phyloP scores from a whole-genome alignment of 2,888 invertebrate species.

The Pyrrhosoma nymphula region DNA sequence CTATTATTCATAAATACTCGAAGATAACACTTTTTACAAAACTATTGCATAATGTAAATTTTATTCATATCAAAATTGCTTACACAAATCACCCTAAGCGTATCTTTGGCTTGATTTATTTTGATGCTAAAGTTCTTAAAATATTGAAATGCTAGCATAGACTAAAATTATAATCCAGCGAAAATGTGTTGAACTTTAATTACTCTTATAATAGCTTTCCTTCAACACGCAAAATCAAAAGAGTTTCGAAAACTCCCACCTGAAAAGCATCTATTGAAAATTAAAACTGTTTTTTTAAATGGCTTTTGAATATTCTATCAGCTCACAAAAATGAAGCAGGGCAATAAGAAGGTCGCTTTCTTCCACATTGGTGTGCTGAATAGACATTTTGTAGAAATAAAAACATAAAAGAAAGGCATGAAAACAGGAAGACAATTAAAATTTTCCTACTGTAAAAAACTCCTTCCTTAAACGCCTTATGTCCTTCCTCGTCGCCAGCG shows the following conservation, averaged over 20 bases:
- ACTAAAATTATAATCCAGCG: too few relatives aligned
- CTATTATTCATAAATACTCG: too few relatives aligned
- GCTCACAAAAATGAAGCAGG: background rate
- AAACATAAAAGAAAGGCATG: background rate
- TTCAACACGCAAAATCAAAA: too few relatives aligned
- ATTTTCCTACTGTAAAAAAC: background rate
- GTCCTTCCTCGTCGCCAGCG: slow-evolving; percentile 6
- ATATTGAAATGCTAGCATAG: too few relatives aligned
- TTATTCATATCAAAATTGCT: too few relatives aligned
- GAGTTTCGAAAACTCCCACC: background rate
- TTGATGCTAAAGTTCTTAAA: too few relatives aligned
- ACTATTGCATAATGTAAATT: too few relatives aligned
- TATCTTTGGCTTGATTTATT: too few relatives aligned
- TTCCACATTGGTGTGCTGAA: background rate
- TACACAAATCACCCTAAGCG: too few relatives aligned
- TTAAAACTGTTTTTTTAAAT: background rate
- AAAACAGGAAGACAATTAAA: background rate
- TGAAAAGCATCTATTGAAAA: background rate
- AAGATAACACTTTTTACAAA: too few relatives aligned
- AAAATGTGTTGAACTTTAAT: too few relatives aligned
- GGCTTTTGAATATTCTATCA: background rate
- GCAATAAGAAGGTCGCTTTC: background rate
- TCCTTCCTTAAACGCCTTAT: slow-evolving; percentile 12
- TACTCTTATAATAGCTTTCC: too few relatives aligned
- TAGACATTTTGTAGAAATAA: background rate